These are phyloP conservation scores for Accipiter badius DNA, from an alignment of 2,797 vertebrate species.

Conservation along the genomic window DNA sequence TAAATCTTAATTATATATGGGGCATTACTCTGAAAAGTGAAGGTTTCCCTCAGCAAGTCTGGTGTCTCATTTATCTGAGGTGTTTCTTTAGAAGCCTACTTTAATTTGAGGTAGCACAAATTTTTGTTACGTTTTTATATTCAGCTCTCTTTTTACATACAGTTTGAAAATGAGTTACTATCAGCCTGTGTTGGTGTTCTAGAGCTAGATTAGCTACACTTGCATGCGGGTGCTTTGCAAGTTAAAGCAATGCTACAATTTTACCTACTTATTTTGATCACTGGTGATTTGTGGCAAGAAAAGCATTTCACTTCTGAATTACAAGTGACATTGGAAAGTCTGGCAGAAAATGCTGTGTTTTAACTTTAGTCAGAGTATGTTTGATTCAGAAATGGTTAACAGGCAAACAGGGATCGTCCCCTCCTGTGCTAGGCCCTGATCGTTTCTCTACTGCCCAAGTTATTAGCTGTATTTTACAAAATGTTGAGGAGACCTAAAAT, in stretches of 20 bases:
- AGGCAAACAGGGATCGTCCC: background rate
- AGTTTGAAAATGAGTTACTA: background rate
- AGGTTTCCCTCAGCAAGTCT: background rate
- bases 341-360: background rate
- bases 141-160: background rate
- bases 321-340: background rate
- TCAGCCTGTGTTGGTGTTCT: background rate
- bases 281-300: background rate
- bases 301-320: background rate
- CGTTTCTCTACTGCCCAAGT: background rate
- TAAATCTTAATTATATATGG: background rate
- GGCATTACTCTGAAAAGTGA: background rate
- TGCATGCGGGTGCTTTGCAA: fast-evolving
- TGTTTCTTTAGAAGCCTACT: background rate
- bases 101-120: background rate
- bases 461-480: background rate
- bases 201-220: background rate
- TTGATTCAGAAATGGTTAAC: background rate
- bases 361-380: background rate
- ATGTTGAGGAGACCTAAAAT: background rate
- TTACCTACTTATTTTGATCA: background rate
- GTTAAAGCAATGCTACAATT: background rate
- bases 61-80: background rate
- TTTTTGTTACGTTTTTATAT: background rate
- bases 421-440: background rate